A percentile compares a stretch with the other conserved stretches of the same genome.
Conservation (phyloP, 2,113 vertebrate species). For the Larimichthys crocea region DNA sequence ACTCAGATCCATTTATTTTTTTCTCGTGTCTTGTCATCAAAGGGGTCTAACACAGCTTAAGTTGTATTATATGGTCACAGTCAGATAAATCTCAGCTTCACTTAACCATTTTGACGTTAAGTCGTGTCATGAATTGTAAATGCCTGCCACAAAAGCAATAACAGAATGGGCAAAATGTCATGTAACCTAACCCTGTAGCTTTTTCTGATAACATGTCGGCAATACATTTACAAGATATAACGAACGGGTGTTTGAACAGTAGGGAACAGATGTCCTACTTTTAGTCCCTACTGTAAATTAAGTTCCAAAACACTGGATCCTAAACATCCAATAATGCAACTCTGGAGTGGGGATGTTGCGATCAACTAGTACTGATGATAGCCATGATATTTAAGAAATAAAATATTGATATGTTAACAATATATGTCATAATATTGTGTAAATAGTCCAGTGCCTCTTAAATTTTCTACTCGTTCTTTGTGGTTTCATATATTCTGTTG, state of each 20-base stretch:
- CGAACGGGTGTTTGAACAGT: neutral
- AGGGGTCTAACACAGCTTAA: neutral
- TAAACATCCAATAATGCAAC: no score
- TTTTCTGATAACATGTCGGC: neutral
- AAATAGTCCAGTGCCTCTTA: no score
- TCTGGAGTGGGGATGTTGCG: no score
- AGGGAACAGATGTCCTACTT: no score
- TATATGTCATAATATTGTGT: no score
- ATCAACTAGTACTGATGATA: no score
- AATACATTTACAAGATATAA: neutral
- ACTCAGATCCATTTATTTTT: constrained; percentile 11
- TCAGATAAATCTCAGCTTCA: neutral
- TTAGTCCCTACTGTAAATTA: no score
- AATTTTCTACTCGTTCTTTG: no score
- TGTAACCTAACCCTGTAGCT: neutral
- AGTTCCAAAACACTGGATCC: no score
- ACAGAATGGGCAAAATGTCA: neutral
- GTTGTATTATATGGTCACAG: neutral
- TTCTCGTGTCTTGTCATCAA: neutral
- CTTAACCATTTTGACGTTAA: neutral
- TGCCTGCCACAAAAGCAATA: neutral
- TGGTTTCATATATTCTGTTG: no score
- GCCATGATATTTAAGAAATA: no score
- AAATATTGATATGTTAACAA: no score
- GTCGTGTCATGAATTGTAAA: neutral